These are phyloP conservation scores for Agrochola lychnidis DNA, from an alignment of 2,888 invertebrate genomes.

Conservation along the genomic window DNA sequence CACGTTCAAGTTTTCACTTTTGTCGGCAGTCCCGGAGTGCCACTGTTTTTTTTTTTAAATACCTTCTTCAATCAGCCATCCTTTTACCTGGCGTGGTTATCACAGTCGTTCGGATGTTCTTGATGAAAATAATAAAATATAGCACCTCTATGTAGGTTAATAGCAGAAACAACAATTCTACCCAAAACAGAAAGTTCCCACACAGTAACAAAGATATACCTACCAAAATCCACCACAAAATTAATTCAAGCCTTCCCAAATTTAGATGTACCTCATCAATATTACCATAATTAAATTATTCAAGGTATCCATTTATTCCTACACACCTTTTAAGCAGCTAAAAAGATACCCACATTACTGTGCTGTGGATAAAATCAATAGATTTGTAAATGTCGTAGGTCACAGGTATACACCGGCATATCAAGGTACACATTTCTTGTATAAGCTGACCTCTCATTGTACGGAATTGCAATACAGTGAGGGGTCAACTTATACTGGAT, in stretches of 20 bases:
- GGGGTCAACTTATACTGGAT: neutral
- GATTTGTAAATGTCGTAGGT: constrained; percentile 59
- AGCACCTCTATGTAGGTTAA: constrained; percentile 7
- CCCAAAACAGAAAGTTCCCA: constrained; percentile 37
- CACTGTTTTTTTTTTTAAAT: neutral
- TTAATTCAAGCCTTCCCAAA: constrained; percentile 51
- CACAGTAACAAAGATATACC: constrained; percentile 30
- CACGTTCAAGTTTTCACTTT: no score
- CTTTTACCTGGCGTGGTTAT: neutral
- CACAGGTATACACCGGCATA: constrained; percentile 1
- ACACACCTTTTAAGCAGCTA: constrained; percentile 24
- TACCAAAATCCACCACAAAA: constrained; percentile 32
- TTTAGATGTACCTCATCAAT: constrained; percentile 42
- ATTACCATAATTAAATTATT: constrained; percentile 61
- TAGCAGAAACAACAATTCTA: constrained; percentile 1
- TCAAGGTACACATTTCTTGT: no score
- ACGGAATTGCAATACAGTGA: neutral
- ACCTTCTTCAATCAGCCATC: neutral
- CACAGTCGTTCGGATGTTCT: no score
- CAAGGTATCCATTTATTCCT: constrained; percentile 32
- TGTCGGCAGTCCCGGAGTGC: no score
- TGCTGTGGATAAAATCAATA: constrained; percentile 54
- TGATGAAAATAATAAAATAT: neutral
- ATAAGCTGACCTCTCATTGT: neutral
- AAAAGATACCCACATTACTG: constrained; percentile 35